Percentiles rank a stretch among this genome's conserved stretches.
Conservation (phyloP, 2,797 vertebrate genomes). For the Urosaurus nigricauda region DNA sequence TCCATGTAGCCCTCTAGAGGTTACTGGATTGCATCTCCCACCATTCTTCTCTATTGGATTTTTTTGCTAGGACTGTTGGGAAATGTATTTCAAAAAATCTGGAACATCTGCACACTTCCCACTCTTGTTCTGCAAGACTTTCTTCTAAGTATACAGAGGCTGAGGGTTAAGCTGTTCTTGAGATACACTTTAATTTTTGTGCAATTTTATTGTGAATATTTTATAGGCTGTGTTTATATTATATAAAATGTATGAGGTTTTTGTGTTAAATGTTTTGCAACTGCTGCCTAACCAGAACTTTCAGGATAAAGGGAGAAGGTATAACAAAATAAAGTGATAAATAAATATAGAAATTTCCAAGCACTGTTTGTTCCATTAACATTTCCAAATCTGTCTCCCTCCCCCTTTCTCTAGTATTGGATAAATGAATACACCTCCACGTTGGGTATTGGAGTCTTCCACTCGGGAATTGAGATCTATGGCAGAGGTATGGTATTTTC, state of each 20-base stretch:
- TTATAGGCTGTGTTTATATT: not conserved
- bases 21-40: no score
- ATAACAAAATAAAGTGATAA: not conserved
- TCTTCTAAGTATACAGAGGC: not conserved
- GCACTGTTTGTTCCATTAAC: slow-evolving; percentile 52
- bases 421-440: slow-evolving; percentile 97
- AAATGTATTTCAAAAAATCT: no score
- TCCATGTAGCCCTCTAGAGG: no score
- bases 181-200: not conserved
- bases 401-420: slow-evolving; percentile 87
- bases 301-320: not conserved
- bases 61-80: no score
- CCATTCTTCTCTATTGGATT: no score
- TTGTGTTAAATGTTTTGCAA: slow-evolving; percentile 14
- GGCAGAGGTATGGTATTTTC: slow-evolving; percentile 87
- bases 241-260: not conserved
- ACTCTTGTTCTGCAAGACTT: not conserved
- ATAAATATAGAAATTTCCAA: not conserved
- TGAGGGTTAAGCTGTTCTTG: not conserved
- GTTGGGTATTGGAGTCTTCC: slow-evolving; percentile 95
- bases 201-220: slow-evolving; percentile 15
- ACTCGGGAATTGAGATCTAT: slow-evolving; percentile 95
- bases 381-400: slow-evolving; percentile 55
- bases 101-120: not conserved
- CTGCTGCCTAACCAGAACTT: not conserved